Evolutionary conservation across 1,140 invertebrate species (phyloP), one percentile per base, ranked within the genome.

Genomic region (Solenopsis invicta): DNA sequence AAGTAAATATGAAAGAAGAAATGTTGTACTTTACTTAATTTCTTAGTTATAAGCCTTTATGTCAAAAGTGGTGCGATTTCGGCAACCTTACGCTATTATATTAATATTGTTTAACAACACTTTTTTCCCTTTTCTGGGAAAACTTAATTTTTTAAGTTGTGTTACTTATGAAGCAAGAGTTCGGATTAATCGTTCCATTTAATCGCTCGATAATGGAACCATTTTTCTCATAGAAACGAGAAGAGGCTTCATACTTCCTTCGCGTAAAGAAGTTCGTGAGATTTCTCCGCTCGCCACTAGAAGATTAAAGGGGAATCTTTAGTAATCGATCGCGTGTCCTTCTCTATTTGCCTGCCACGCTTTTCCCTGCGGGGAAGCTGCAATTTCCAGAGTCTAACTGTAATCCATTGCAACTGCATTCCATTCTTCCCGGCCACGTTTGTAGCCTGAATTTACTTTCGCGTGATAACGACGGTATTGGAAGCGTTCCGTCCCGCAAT

Each of bases 251-350:
- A 41, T n/a, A 48, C 29, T 54, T 54, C 24, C 13, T 37, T 50
- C 18, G 56, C 9, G n/a, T 13, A 71, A 18, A 41, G 24, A 48
- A 61, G 24, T 75, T 29, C 41, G 69, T 50, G 69, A 84, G 69
- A 75, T 61, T 84, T 75, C 29, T 13, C 41, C 67, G 24, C 67
- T 74, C 74, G 67, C 54, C 54, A 61, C 69, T 74, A 37, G 54
- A 48, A 75, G 80, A 84, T 84, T 84, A 84, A 84, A 75, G 69
- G 24, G 80, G 41, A 84, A 84, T 84, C 54, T 62, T 45, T 59
- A 41, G 69, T 48, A 84, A 84, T 84, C 69, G 80, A 84, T 84
- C 80, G 80, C 54, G 6, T 50, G 80, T 24, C 18, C 56, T 84
- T 34, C 80, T 74, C 13, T 84, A 75, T 84, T 84, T 84, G 54